Evolutionary conservation across 2,888 invertebrate species (phyloP), one percentile per base, ranked within the genome.

Genomic region (Melangyna quadrimaculata): DNA sequence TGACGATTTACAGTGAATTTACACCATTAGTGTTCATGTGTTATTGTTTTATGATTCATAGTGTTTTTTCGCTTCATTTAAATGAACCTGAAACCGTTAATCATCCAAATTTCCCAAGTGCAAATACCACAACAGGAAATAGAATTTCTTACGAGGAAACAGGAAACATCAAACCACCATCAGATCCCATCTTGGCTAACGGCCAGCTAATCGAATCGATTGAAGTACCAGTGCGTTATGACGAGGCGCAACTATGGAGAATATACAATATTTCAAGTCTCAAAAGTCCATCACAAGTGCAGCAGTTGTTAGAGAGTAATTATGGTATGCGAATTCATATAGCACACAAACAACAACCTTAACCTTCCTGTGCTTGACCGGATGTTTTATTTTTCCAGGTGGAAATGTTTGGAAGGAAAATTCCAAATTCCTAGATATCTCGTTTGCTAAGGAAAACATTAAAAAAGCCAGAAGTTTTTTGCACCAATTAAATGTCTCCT

Each of bases 391-490:
- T 24, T 78, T 73, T 37, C 10, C 67, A 90, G 89, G 91, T 63
- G 91, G 91, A 24, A 89, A 89, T 32, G 88, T 92, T 12, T 92
- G 92, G 92, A 92, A 92, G 80, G 91, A 91, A 87, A 91, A 91
- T 87, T 89, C 90, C 4, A 89, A 91, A 12, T 91, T 90, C 35
- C 88, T 96, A 17, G 97, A 97, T 90, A 93, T 96, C 43, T 93
- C 96, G 82, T 94, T 97, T 10, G 94, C 93, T 88, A 93, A 94
- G 5, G 93, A 94, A 22, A 93, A 94, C 8, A 91, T 95, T 40
- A 92, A 93, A 57, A 94, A 94, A 86, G 95, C 96, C 0, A 93
- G 94, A 55, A 92, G 93, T 69, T 93, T 94, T 57, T 93, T 97
- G n/a, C 91, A 92, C 37, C 93, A 94, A 24, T 94, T 94, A 87